Base-by-base conservation (phyloP, 2,888 invertebrate species). In the Cephus runcator region DNA sequence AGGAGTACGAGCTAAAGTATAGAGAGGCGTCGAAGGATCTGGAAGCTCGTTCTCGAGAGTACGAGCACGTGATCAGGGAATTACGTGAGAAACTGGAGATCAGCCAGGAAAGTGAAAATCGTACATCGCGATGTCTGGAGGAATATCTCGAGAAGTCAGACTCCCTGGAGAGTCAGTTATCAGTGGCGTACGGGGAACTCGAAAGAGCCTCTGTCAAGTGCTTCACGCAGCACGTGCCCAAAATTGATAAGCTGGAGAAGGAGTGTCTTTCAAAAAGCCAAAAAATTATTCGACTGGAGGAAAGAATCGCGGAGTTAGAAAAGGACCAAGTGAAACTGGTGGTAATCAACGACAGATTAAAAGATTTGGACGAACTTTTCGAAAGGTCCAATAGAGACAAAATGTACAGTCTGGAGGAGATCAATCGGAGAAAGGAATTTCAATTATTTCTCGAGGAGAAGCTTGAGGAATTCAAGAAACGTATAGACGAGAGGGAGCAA, bases 401-500 rank as follows among this genome's bases (percentile, higher is more conserved):
- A 73, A 79, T 78, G 1, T 81, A 87, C 31, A 79, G 86, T n/a
- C 79, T 77, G n/a, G 77, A 74, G 12, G 75, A 81, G 36, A 81
- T 89, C 69, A 74, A 75, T 34, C 82, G 87, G 75, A 82, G 83
- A 73, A 76, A 79, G 33, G 81, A 81, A 34, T 81, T 69, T 69
- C 87, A 87, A 81, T 79, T 77, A 34, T 78, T 77, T 33, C 79
- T 90, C 33, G 85, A 87, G 78, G 73, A 77, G 11, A 84, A 85
- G 77, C 74, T 89, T 12, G 79, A 84, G 36, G 75, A 82, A 73
- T 82, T 89, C 75, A 79, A 79, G 12, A 73, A 23, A 15, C 81
- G 81, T 79, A 75, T 87, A n/a, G 76, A 84, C 34, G 79, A 84
- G 36, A 84, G 85, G 23, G 88, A 89, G 31, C 78, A 81, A 30